Evolutionary conservation across 2,113 vertebrate genomes (phyloP).

Genomic region (Pedetes capensis): DNA sequence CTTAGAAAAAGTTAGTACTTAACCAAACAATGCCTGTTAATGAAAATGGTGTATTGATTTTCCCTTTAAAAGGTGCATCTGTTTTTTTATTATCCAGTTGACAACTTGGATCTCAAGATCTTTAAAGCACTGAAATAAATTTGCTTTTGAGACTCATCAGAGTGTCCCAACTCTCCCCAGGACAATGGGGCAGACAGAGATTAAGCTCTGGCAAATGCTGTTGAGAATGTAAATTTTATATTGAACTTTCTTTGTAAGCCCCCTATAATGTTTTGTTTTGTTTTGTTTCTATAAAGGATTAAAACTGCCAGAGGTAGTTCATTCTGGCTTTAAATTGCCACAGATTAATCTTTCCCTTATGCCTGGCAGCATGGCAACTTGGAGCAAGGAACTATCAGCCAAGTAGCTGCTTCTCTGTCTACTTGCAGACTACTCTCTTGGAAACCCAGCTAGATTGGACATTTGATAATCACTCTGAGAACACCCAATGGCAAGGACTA

Average conservation of each 20-base stretch:
- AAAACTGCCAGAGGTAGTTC: too few relatives aligned
- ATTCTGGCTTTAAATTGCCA: too few relatives aligned
- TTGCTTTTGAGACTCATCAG: neutral
- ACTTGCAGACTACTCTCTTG: neutral
- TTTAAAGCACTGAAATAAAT: neutral
- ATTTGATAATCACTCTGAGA: too few relatives aligned
- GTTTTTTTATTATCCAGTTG: neutral
- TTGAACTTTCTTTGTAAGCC: neutral
- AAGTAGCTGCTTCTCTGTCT: too few relatives aligned
- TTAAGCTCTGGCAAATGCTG: neutral
- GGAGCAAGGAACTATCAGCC: neutral
- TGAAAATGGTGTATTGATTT: neutral
- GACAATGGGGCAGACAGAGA: neutral
- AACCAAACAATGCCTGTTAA: neutral
- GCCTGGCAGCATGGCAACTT: neutral
- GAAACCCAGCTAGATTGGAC: neutral
- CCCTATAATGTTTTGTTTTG: too few relatives aligned
- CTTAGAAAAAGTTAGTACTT: neutral
- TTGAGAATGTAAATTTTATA: neutral
- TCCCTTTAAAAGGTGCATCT: neutral
- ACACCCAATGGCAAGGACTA: neutral
- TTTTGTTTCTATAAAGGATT: neutral
- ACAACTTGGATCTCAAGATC: neutral
- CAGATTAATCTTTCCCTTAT: neutral
- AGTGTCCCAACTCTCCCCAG: too few relatives aligned